phyloP scores from a whole-genome alignment of 2,797 vertebrate species.

The Dryobates pubescens region DNA sequence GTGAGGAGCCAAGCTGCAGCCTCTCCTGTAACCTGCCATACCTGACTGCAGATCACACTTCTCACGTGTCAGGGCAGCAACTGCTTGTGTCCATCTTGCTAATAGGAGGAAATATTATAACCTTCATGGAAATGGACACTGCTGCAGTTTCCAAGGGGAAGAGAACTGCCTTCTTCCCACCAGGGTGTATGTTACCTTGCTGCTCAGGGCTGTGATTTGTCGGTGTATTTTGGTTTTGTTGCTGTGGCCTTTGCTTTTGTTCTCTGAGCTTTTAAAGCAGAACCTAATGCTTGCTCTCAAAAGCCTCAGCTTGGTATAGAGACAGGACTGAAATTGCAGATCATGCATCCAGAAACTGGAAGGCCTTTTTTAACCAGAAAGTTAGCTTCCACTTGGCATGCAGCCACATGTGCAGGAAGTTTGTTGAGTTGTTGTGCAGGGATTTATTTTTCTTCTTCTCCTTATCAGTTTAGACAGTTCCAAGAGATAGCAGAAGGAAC shows the following conservation, averaged over 20 bases:
- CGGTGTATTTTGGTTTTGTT: conserved; percentile 49
- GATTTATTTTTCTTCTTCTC: not conserved
- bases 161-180: not conserved
- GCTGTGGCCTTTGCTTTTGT: conserved; percentile 8
- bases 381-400: not conserved
- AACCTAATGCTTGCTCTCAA: not conserved
- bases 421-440: not conserved
- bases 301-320: not conserved
- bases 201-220: conserved; percentile 3
- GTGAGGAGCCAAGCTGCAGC: not conserved
- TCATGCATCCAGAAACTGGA: not conserved
- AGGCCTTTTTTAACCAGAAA: not conserved
- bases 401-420: not conserved
- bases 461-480: not conserved
- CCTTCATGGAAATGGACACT: conserved; percentile 18
- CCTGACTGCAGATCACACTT: conserved; percentile 33
- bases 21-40: conserved; percentile 27
- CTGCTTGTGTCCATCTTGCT: conserved; percentile 22
- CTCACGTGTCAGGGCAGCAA: conserved; percentile 38
- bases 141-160: not conserved
- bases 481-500: not conserved
- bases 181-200: not conserved
- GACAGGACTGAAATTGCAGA: not conserved
- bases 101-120: not conserved
- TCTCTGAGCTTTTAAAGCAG: not conserved